phyloP scores from a whole-genome alignment of 2,113 vertebrate species.

The Hippocampus barbouri region DNA sequence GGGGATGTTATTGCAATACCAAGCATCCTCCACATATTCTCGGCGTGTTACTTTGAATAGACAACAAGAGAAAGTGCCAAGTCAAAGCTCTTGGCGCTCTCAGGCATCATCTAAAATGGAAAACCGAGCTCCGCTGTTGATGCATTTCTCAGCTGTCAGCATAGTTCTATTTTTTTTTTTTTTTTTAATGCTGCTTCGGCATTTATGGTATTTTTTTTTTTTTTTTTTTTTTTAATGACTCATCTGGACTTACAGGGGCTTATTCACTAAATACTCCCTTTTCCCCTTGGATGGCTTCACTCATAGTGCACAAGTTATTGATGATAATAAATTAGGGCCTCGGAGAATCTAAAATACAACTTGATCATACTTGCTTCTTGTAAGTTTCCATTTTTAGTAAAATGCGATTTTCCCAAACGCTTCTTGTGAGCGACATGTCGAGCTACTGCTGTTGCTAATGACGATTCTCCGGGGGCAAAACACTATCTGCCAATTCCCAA shows the following conservation, averaged over 20 bases:
- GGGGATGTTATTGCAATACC: background rate
- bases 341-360: background rate
- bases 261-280: background rate
- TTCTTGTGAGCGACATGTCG: constrained; percentile 46
- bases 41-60: background rate
- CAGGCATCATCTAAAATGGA: constrained; percentile 1
- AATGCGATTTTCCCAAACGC: constrained; percentile 44
- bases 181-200: background rate
- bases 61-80: background rate
- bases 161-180: background rate
- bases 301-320: background rate
- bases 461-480: constrained; percentile 60
- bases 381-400: constrained; percentile 31
- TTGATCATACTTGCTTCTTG: constrained; percentile 15
- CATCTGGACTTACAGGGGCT: background rate
- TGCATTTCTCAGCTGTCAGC: background rate
- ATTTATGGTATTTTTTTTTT: background rate
- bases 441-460: constrained; percentile 62
- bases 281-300: background rate
- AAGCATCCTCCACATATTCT: background rate
- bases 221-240: background rate
- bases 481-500: constrained; percentile 60
- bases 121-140: background rate
- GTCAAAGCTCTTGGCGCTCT: background rate
- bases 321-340: background rate